These are phyloP conservation scores for Saxidomus purpurata DNA, from an alignment of 1,140 invertebrate genomes.

Conservation along the genomic window DNA sequence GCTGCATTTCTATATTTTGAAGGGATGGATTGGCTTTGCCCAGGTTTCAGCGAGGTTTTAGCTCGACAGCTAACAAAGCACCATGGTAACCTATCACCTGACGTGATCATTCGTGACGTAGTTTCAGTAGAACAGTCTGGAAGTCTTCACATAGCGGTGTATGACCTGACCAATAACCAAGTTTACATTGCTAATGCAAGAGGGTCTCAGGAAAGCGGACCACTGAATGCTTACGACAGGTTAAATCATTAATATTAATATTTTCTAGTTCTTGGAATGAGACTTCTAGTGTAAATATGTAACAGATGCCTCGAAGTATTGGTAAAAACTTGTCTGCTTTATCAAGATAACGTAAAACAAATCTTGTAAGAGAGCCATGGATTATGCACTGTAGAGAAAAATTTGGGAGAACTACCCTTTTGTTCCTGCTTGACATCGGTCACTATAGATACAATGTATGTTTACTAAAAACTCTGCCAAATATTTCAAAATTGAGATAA, in stretches of 20 bases:
- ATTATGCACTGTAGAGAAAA: too few species aligned
- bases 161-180: slow-evolving; percentile 76
- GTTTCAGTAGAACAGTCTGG: slow-evolving; percentile 79
- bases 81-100: slow-evolving; percentile 77
- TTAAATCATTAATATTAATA: slow-evolving; percentile 24
- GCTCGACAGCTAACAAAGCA: slow-evolving; percentile 72
- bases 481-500: too few species aligned
- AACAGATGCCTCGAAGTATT: too few species aligned
- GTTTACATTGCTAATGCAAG: slow-evolving; percentile 79
- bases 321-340: too few species aligned
- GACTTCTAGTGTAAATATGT: too few species aligned
- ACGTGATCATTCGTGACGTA: slow-evolving; percentile 75
- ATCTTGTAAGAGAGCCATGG: too few species aligned
- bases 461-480: too few species aligned
- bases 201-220: slow-evolving; percentile 72
- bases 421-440: too few species aligned
- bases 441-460: too few species aligned
- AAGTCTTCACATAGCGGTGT: slow-evolving; percentile 77
- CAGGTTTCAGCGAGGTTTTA: slow-evolving; percentile 74
- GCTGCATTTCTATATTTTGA: neutral
- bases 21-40: slow-evolving; percentile 80
- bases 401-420: too few species aligned
- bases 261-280: neutral
- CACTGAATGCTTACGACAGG: slow-evolving; percentile 78
- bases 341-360: too few species aligned